phyloP scores from a whole-genome alignment of 2,797 vertebrate species.

The Scleropages formosus region DNA sequence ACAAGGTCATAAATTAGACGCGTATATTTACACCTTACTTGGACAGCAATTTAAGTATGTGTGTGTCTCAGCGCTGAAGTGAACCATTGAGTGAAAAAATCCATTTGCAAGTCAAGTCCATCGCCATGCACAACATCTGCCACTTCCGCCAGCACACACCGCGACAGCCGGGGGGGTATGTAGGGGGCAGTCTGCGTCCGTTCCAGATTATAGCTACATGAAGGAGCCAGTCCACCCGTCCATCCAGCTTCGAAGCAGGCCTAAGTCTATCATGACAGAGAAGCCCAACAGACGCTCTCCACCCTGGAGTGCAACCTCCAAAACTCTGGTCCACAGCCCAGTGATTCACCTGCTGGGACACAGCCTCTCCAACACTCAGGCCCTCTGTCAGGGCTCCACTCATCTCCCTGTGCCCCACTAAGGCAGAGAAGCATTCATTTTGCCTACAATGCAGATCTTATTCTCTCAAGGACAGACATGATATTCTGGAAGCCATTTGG shows the following conservation, averaged over 20 bases:
- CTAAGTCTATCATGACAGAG: neutral
- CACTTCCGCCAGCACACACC: neutral
- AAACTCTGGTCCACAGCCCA: conserved; percentile 12
- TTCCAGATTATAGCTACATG: conserved; percentile 10
- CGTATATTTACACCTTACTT: too few species aligned
- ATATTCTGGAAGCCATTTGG: neutral
- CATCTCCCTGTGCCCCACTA: neutral
- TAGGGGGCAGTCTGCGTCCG: neutral
- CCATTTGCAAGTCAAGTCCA: neutral
- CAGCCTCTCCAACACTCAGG: neutral
- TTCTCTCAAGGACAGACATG: neutral
- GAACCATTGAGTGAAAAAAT: too few species aligned
- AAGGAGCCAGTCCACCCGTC: neutral
- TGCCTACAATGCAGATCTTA: neutral
- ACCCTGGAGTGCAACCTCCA: conserved; percentile 7
- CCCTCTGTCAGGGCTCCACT: neutral
- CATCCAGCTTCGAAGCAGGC: neutral
- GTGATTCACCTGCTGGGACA: neutral
- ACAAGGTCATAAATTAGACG: too few species aligned
- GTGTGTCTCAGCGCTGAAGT: too few species aligned
- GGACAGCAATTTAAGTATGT: too few species aligned
- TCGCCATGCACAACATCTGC: conserved; percentile 20
- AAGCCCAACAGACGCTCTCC: neutral
- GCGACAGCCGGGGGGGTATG: neutral
- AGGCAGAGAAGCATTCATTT: neutral